Conservation (phyloP, 1,140 invertebrate genomes). For the Reticulitermes speratus region DNA sequence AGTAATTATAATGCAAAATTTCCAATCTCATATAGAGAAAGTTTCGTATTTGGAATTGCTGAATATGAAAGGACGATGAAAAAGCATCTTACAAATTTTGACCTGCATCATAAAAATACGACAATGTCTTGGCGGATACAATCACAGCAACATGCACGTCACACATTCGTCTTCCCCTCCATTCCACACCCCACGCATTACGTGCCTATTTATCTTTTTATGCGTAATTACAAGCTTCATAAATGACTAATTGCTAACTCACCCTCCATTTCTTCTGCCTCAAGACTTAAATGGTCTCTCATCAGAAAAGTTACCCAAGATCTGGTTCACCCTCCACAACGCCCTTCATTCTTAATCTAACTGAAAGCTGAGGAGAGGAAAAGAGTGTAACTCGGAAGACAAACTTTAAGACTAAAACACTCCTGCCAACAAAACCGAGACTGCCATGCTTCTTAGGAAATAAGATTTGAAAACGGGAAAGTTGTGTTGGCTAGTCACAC, state of each 20-base stretch:
- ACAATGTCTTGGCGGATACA: too few species aligned
- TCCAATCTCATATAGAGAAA: too few species aligned
- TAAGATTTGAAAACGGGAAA: too few species aligned
- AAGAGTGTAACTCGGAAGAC: neutral
- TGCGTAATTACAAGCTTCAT: slow-evolving; percentile 48
- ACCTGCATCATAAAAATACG: too few species aligned
- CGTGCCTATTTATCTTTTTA: slow-evolving; percentile 49
- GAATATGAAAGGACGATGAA: too few species aligned
- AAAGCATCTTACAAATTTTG: too few species aligned
- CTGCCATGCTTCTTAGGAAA: too few species aligned
- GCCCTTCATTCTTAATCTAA: neutral
- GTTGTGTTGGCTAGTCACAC: too few species aligned
- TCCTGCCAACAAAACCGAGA: neutral
- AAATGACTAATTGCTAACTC: slow-evolving; percentile 47
- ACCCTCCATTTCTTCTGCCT: slow-evolving; percentile 36
- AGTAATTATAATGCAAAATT: too few species aligned
- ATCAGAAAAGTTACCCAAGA: slow-evolving; percentile 42
- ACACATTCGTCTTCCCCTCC: neutral
- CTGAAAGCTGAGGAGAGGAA: neutral
- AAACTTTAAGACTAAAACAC: neutral
- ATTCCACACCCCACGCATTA: neutral
- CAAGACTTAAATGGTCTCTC: slow-evolving; percentile 36
- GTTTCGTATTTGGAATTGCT: too few species aligned
- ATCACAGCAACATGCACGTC: too few species aligned
- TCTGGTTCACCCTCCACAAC: slow-evolving; percentile 29